These are phyloP conservation scores for Hydrotaea cyrtoneurina DNA, from an alignment of 2,888 invertebrate genomes.

Conservation along the genomic window DNA sequence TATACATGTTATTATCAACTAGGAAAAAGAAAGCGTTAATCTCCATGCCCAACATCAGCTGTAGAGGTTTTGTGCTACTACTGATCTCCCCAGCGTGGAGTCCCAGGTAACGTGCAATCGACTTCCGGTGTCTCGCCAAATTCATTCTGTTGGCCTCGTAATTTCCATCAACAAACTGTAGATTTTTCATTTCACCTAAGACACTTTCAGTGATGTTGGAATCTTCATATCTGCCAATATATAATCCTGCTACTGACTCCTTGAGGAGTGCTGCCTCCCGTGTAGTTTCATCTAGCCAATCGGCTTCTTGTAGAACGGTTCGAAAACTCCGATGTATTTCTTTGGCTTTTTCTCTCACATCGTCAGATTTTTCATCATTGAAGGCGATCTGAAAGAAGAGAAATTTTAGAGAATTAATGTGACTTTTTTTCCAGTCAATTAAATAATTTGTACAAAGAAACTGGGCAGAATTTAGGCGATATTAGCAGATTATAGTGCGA, in stretches of 20 bases:
- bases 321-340: constrained; percentile 73
- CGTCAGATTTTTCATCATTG: constrained; percentile 68
- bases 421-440: too few relatives aligned
- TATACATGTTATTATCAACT: constrained; percentile 77
- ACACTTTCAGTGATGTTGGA: constrained; percentile 68
- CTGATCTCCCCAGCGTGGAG: constrained; percentile 68
- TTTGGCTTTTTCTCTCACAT: constrained; percentile 71
- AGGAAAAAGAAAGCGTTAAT: constrained; percentile 77
- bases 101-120: constrained; percentile 72
- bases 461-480: too few relatives aligned
- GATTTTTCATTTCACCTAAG: constrained; percentile 70
- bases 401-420: not conserved
- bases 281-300: constrained; percentile 77
- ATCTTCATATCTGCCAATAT: constrained; percentile 72
- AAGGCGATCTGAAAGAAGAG: constrained; percentile 72
- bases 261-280: constrained; percentile 74
- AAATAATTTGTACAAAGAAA: too few relatives aligned
- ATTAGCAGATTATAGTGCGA: too few relatives aligned
- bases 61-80: constrained; percentile 72
- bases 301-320: constrained; percentile 70
- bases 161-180: constrained; percentile 70
- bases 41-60: constrained; percentile 72
- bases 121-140: constrained; percentile 69
- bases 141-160: constrained; percentile 73
- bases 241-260: constrained; percentile 70